Conservation (phyloP, 2,113 vertebrate species). For the Lynx canadensis region DNA sequence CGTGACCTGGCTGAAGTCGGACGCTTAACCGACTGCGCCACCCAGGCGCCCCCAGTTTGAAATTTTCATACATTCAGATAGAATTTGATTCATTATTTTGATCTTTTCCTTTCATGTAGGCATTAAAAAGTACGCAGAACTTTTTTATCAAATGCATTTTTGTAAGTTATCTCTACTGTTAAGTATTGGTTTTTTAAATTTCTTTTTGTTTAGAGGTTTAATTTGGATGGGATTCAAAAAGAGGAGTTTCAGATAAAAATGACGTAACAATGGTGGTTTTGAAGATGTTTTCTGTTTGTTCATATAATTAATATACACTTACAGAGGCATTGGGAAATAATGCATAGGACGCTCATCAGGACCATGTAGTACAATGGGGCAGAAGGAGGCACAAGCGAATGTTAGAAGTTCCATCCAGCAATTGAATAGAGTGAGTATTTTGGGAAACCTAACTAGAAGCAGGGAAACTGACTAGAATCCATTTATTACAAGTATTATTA, state of each 20-base stretch:
- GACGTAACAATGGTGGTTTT: not conserved
- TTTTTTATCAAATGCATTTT: not conserved
- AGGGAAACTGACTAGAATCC: not conserved
- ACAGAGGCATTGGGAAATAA: not conserved
- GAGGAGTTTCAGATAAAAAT: not conserved
- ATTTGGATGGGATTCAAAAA: not conserved
- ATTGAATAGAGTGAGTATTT: not conserved
- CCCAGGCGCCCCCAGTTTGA: too few species aligned
- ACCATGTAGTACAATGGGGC: not conserved
- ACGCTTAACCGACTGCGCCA: too few species aligned
- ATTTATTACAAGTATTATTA: not conserved
- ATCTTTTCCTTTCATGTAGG: not conserved
- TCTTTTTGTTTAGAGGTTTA: not conserved
- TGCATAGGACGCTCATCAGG: not conserved
- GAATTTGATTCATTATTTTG: not conserved
- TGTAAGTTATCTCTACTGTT: not conserved
- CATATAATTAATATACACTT: not conserved
- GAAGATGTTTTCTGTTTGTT: not conserved
- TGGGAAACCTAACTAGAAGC: not conserved
- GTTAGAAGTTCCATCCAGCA: not conserved
- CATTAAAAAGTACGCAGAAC: not conserved
- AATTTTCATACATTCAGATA: not conserved
- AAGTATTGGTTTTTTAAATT: not conserved
- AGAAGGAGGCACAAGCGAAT: not conserved
- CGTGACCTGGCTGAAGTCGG: too few species aligned